Base-by-base conservation (phyloP, 1,140 invertebrate species). In the Zaprionus kolodkinae region DNA sequence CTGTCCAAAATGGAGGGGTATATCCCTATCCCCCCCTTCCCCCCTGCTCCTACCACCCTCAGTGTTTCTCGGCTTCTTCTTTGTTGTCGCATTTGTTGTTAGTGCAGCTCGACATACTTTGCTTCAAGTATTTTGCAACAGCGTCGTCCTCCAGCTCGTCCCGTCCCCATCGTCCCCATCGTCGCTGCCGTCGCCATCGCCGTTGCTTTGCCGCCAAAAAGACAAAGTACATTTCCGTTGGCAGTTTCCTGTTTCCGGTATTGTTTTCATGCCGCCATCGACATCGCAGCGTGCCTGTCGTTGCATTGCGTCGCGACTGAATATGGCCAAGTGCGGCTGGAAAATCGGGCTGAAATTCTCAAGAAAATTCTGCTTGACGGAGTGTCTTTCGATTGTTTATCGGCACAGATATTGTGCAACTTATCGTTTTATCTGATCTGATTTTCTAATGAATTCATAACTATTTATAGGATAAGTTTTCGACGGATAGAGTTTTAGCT, bases 171-270 rank as follows among this genome's bases (percentile, higher is more conserved):
- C n/a, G 40, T 43, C 38, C 38, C 6, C 38, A 40, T 40, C 40
- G 40, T n/a, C n/a, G 6, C n/a, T 7, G 40, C 13, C 40, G 7
- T n/a, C 72, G 72, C 50, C 57, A 13, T n/a, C 40, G 13, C 15
- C 72, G 66, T 50, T 54, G 56, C 74, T 63, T 78, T 79, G 78
- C 81, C 84, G 84, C 81, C 79, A 89, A 89, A 86, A 90, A 89
- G 85, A 89, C 85, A 89, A 86, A 90, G 85, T 91, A 89, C 85
- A 89, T 89, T 89, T 89, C 85, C 85, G 85, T 60, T 90, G 63
- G 66, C 86, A 90, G 85, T 89, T 89, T 89, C 86, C 85, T 64
- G 78, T 79, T 90, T 89, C 85, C 85, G 85, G 81, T 79, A 90
- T 82, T 86, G 86, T 85, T 90, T 79, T 81, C 73, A 80, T 81